Percentiles rank a stretch among this genome's conserved stretches.
Conservation (phyloP, 2,888 invertebrate species). For the Leucoma salicis region DNA sequence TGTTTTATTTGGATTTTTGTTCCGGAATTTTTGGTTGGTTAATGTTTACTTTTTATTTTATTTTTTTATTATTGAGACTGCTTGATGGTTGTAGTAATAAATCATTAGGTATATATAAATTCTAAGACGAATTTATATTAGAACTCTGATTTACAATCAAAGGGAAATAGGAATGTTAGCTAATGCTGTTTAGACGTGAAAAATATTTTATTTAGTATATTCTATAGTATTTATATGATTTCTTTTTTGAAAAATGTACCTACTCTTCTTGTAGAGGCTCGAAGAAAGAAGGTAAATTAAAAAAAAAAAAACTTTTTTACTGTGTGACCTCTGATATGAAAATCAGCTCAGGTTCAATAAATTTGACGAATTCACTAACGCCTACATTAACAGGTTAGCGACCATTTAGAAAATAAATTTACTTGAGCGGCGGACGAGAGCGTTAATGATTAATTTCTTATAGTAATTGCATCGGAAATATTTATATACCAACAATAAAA, state of each 20-base stretch:
- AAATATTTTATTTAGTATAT: no score
- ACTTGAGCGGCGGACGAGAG: conserved; percentile 39
- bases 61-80: conserved; percentile 26
- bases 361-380: conserved; percentile 39
- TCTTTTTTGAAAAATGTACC: no score
- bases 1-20: conserved; percentile 78
- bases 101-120: no score
- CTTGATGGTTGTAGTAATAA: background rate
- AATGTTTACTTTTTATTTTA: conserved; percentile 49
- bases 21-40: conserved; percentile 78
- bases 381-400: conserved; percentile 46
- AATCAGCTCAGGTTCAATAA: conserved; percentile 10
- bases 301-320: no score
- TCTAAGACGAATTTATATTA: no score
- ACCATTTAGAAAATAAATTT: conserved; percentile 44
- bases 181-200: no score
- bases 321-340: background rate
- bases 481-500: conserved; percentile 27
- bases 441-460: conserved; percentile 58
- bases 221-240: no score
- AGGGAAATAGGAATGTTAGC: no score
- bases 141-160: no score
- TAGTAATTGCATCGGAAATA: conserved; percentile 34
- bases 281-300: no score
- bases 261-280: no score